These are phyloP conservation scores for Lophura nycthemera DNA, from an alignment of 2,113 vertebrate genomes.

Conservation along the genomic window DNA sequence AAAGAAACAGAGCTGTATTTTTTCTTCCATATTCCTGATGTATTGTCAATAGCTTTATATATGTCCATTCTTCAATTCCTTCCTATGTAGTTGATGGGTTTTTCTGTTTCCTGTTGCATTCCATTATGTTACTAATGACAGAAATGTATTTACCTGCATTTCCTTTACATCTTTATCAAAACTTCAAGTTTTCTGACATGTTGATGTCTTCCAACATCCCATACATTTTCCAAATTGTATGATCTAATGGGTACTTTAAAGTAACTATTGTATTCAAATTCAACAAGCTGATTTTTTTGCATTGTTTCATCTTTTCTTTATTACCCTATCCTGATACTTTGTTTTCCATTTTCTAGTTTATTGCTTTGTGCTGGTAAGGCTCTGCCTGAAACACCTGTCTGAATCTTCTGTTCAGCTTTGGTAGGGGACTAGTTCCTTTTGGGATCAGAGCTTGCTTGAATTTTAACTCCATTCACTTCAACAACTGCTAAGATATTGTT, in stretches of 20 bases:
- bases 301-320: not conserved
- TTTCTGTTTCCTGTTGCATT: not conserved
- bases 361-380: fast-evolving
- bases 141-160: not conserved
- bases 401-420: not conserved
- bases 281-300: not conserved
- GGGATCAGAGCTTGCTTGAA: not conserved
- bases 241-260: not conserved
- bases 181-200: fast-evolving
- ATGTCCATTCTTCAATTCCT: not conserved
- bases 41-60: not conserved
- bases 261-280: not conserved
- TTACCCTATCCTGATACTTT: not conserved
- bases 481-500: not conserved
- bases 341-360: not conserved
- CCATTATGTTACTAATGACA: not conserved
- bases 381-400: not conserved
- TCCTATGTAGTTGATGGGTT: not conserved
- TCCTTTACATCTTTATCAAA: not conserved
- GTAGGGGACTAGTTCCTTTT: not conserved
- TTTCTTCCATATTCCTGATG: not conserved
- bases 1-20: not conserved
- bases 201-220: not conserved
- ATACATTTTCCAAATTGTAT: not conserved
- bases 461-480: not conserved